Conservation (phyloP, 2,888 invertebrate species). For the Drosophila bunnanda region DNA sequence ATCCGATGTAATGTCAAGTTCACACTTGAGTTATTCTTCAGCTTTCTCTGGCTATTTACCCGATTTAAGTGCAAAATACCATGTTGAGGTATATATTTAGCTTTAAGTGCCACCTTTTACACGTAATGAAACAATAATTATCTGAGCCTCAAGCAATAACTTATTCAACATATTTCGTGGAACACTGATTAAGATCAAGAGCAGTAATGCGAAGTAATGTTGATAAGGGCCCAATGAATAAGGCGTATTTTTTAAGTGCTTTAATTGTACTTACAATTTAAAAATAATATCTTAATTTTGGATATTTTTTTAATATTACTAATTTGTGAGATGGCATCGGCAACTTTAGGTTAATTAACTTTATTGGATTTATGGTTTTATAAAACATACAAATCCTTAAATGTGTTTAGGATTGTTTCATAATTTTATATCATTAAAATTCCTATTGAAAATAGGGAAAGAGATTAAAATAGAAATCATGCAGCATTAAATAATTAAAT, state of each 20-base stretch:
- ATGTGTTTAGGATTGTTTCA: neutral
- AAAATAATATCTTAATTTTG: neutral
- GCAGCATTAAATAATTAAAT: too few species aligned
- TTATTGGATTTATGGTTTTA: neutral
- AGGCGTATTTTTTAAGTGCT: neutral
- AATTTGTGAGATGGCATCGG: neutral
- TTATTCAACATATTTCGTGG: conserved; percentile 21
- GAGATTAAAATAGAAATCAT: too few species aligned
- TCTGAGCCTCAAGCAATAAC: neutral
- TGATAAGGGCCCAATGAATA: neutral
- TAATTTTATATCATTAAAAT: neutral
- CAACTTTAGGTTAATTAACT: neutral
- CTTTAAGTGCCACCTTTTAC: conserved; percentile 6
- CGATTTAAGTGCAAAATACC: neutral
- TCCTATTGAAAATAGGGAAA: neutral
- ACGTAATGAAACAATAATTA: conserved; percentile 20
- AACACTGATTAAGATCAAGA: conserved; percentile 14
- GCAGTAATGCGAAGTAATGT: neutral
- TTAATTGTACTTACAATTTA: neutral
- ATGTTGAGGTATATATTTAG: neutral
- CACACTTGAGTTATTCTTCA: conserved; percentile 12
- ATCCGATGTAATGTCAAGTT: conserved; percentile 6
- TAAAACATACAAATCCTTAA: neutral
- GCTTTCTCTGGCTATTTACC: neutral
- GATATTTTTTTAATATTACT: neutral